Conservation (phyloP, 2,888 invertebrate genomes). For the Philonicus albiceps region DNA sequence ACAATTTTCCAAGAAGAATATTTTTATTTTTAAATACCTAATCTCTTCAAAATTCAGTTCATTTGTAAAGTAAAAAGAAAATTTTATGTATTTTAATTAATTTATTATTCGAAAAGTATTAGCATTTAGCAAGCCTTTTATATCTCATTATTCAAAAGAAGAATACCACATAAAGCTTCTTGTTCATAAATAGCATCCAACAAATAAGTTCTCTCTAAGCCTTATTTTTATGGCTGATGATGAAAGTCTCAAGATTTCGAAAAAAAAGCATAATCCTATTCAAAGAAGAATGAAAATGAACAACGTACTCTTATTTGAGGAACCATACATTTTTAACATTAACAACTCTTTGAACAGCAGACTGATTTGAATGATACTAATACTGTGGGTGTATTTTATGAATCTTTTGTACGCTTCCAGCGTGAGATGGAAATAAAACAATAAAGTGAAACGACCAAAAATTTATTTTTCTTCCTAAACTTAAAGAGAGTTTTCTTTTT, state of each 20-base stretch:
- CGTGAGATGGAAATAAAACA: not conserved
- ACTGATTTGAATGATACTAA: not conserved
- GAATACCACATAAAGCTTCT: not conserved
- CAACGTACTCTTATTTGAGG: not conserved
- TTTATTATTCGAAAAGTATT: not conserved
- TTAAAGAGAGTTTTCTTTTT: not conserved
- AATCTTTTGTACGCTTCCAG: not conserved
- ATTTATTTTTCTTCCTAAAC: not conserved
- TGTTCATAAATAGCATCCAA: not conserved
- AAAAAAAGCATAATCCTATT: not conserved
- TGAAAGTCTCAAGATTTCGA: too few species aligned
- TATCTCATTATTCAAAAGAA: not conserved
- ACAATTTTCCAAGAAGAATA: too few species aligned
- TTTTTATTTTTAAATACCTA: too few species aligned
- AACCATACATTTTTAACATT: not conserved
- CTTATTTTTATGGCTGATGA: not conserved
- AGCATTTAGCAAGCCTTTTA: not conserved
- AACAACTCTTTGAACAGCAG: not conserved
- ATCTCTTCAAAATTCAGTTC: too few species aligned
- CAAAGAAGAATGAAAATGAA: not conserved
- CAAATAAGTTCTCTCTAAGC: not conserved
- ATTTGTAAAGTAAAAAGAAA: too few species aligned
- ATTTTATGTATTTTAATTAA: too few species aligned
- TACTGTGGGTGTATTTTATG: not conserved
- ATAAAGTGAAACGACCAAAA: not conserved